Base-by-base conservation (phyloP, 2,113 vertebrate genomes). In the Oncorhynchus mykiss region DNA sequence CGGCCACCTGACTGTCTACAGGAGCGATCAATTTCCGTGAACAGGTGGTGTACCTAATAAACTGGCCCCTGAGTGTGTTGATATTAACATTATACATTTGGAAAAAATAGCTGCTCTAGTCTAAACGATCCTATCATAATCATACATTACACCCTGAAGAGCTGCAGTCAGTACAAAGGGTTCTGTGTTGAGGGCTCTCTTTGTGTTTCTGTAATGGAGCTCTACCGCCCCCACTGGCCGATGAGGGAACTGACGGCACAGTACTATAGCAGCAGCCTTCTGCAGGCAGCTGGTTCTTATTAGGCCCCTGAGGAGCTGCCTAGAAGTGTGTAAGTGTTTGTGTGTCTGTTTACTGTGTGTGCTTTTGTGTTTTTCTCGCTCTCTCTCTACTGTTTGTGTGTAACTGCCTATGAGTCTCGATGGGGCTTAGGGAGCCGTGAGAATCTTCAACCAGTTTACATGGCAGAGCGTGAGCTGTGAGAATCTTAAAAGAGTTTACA, bases 181-280 rank as follows among this genome's bases (percentile, higher is more conserved):
- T 6, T 18, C 27, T 31, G 6, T 68, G 29, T 68, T 11, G 13
- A 20, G 11, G 18, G 22, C 4, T 71, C 14, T 18, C 5, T 68
- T 25, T 62, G n/a, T 22, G 65, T 39, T 11, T 73, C 11, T 29
- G 20, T 14, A 71, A 72, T 74, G 65, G 73, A 79, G 34, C 60
- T 16, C 57, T 75, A 81, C 72, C 75, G 82, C 84, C 83, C 71
- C 76, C 75, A 70, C 70, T 80, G 88, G 80, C 65, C 67, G 34
- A 67, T 48, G 1, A 7, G 16, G 51, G 29, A 71, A 77, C 64
- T 71, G 8, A 27, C 68, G 78, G 13, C 24, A 49, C 27, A 48
- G 68, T 22, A 70, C n/a, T 16, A 39, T 20, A 59, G 16, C 51
- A 72, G 27, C 20, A 49, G 68, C 12, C 22, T 8, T 62, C 68